Conservation (phyloP, 2,888 invertebrate genomes). For the Diarsia mendica region DNA sequence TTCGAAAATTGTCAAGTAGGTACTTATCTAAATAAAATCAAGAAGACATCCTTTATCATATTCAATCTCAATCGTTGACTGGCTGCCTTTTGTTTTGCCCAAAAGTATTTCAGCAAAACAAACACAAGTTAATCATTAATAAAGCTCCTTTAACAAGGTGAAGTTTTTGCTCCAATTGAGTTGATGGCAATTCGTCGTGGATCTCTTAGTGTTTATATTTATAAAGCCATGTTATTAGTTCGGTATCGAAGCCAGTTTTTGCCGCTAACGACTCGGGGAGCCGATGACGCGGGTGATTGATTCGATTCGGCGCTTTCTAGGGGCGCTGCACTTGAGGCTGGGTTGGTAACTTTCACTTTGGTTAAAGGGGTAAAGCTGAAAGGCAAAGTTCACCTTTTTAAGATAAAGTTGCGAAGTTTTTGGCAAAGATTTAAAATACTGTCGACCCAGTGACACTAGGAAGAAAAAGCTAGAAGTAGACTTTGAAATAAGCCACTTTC, state of each 20-base stretch:
- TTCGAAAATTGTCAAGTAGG: not conserved
- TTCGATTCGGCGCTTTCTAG: constrained; percentile 63
- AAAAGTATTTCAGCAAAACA: constrained; percentile 32
- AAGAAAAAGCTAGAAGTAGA: not conserved
- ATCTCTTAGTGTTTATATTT: constrained; percentile 69
- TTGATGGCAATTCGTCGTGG: constrained; percentile 62
- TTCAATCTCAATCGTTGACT: not conserved
- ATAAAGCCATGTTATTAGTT: constrained; percentile 65
- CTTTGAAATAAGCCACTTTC: not conserved
- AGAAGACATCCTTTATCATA: not conserved
- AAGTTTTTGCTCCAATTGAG: constrained; percentile 63
- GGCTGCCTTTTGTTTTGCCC: constrained; percentile 18
- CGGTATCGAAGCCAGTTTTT: constrained; percentile 66
- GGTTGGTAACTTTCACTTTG: constrained; percentile 24
- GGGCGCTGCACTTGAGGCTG: constrained; percentile 40
- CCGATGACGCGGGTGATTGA: constrained; percentile 75
- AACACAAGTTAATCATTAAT: constrained; percentile 52
- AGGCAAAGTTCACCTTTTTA: not conserved
- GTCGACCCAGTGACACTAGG: not conserved
- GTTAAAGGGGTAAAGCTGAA: not conserved
- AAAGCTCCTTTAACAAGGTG: constrained; percentile 23
- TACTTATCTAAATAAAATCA: not conserved
- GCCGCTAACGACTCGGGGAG: constrained; percentile 64
- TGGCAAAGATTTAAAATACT: not conserved
- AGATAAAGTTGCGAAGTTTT: not conserved